Evolutionary conservation across 2,888 invertebrate genomes (phyloP).

Genomic region (Calliopum simillimum): DNA sequence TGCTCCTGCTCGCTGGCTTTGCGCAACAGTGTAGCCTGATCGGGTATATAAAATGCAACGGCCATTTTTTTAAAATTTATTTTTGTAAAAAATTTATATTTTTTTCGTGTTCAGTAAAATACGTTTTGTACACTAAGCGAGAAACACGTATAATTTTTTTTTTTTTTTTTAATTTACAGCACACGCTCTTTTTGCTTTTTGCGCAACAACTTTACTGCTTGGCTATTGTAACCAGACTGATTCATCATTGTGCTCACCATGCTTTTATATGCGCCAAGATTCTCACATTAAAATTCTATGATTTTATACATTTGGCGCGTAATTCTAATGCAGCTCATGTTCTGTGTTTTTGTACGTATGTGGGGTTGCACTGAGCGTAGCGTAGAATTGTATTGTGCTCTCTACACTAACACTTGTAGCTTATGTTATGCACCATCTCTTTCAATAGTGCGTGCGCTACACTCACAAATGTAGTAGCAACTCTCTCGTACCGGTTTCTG

Average conservation of each 20-base stretch:
- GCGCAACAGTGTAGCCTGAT: slow-evolving; percentile 59
- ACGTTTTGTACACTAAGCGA: background rate
- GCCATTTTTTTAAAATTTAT: slow-evolving; percentile 61
- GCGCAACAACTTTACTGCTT: slow-evolving; percentile 42
- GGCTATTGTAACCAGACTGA: slow-evolving; percentile 46
- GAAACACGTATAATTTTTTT: slow-evolving; percentile 23
- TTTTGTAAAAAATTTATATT: background rate
- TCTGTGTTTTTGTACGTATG: no score
- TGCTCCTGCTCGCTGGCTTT: slow-evolving; percentile 60
- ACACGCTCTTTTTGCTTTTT: slow-evolving; percentile 15
- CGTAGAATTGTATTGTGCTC: background rate
- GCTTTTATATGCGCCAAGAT: slow-evolving; percentile 41
- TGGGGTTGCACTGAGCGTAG: background rate
- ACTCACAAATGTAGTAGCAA: slow-evolving; percentile 32
- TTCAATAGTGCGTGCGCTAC: slow-evolving; percentile 35
- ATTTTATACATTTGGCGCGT: slow-evolving; percentile 27
- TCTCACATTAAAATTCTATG: slow-evolving; percentile 10
- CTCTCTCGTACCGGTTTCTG: slow-evolving; percentile 9
- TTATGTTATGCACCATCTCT: background rate
- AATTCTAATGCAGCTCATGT: slow-evolving; percentile 21
- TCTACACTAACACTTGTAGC: background rate
- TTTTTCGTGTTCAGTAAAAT: slow-evolving; percentile 15
- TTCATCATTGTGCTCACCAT: slow-evolving; percentile 38
- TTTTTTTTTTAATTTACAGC: slow-evolving; percentile 24
- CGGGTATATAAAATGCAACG: slow-evolving; percentile 63